Evolutionary conservation across 1,140 invertebrate genomes (phyloP), one percentile per base, ranked within the genome.

Genomic region (Antheraea mylitta): DNA sequence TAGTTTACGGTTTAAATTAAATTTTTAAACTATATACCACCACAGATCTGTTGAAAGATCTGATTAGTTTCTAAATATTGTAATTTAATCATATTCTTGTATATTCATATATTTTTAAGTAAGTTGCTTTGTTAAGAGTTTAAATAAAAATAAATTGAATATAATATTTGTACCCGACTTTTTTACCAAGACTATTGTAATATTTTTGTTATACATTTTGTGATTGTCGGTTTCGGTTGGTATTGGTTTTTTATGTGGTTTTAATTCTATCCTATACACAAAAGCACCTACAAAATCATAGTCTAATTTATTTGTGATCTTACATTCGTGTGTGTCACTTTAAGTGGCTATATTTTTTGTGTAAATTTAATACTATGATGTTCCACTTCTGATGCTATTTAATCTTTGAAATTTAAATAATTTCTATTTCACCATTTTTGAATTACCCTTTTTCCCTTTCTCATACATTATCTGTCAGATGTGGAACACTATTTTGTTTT

Each of bases 181-280:
- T n/a, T n/a, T 66, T 81, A 83, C 76, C 65, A 70, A 22, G 66
- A 65, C 70, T 78, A 73, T 79, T 72, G 70, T 67, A 73, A 70
- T 69, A 66, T 80, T 72, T 73, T 71, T 76, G 72, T 68, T 77
- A 66, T 72, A n/a, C 70, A 65, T 80, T 78, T 79, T 80, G 75
- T 82, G 80, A 79, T 74, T 68, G 79, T 86, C 18, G 87, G 88
- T 89, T 86, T 80, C 75, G 86, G 86, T 82, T 87, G 85, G 86
- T 86, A 81, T 83, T 88, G 86, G 86, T 67, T 87, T 84, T n/a
- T 84, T 86, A 79, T 83, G 82, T 73, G 11, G 73, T 74, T 68
- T 73, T 65, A 65, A 45, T 65, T 69, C 60, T 22, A 42, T 68
- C 37, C 37, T 75, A 64, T 66, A 65, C 65, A 64, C 67, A 66